A percentile compares a stretch with the other conserved stretches of the same genome.
Conservation (phyloP, 2,888 invertebrate genomes). For the Cataglyphis rosenhaueri region DNA sequence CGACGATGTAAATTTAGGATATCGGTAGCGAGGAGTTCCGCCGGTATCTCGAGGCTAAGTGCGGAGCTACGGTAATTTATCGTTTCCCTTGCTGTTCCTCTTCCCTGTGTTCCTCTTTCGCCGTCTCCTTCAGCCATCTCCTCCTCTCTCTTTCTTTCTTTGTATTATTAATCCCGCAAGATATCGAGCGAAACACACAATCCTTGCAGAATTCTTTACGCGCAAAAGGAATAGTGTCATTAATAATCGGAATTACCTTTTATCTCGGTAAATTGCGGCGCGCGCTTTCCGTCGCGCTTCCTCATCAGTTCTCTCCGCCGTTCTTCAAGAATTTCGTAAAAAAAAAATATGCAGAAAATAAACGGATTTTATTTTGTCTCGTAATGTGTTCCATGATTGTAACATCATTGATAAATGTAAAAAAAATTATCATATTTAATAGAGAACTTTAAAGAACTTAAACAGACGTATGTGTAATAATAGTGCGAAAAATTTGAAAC, state of each 20-base stretch:
- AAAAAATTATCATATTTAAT: not conserved
- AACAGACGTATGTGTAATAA: not conserved
- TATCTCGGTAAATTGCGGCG: constrained; percentile 70
- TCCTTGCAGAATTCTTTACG: constrained; percentile 73
- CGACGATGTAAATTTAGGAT: constrained; percentile 60
- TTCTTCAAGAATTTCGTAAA: constrained; percentile 22
- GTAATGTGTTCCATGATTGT: not conserved
- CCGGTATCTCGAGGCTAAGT: constrained; percentile 50
- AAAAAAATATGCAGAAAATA: constrained; percentile 41
- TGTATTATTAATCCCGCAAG: constrained; percentile 75
- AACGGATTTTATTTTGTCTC: not conserved
- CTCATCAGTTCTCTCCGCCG: constrained; percentile 48
- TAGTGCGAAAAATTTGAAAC: not conserved
- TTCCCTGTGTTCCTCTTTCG: constrained; percentile 2
- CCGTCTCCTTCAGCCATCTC: constrained; percentile 4
- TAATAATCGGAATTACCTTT: constrained; percentile 78
- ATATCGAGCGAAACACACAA: constrained; percentile 71
- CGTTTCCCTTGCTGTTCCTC: constrained; percentile 43
- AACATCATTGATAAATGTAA: not conserved
- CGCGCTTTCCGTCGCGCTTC: constrained; percentile 51
- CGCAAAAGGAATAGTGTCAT: constrained; percentile 71
- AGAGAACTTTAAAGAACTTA: not conserved
- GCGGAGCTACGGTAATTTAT: constrained; percentile 63
- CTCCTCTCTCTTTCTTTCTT: constrained; percentile 11
- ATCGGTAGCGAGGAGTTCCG: constrained; percentile 62